Evolutionary conservation across 2,888 invertebrate genomes (phyloP), one percentile per base, ranked within the genome.

Genomic region (Congeria kusceri): DNA sequence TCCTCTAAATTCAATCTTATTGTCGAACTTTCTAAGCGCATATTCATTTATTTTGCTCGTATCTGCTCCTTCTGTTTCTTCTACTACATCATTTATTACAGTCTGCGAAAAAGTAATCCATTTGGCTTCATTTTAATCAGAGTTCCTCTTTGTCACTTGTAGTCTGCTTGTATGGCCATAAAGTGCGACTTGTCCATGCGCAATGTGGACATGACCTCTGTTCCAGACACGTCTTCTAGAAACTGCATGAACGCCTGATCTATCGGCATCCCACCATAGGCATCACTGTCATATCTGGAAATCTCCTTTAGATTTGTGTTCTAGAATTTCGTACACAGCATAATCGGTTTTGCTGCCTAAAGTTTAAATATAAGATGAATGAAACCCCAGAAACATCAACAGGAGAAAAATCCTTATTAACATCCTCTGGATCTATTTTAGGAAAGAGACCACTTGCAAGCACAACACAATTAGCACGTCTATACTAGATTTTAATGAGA

Each of bases 141-240:
- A 68, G 13, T n/a, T 39, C 18, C 68, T 39, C 46, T 68, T 68
- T 29, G 44, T 68, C n/a, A 46, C 46, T 25, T 68, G 58, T 44
- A 68, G 3, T 27, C 58, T 11, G 18, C n/a, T 20, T 27, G 58
- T 27, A 68, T 20, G 4, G 20, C 44, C 27, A 44, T 39, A n/a
- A n/a, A 15, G 46, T 13, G 3, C 11, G 3, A n/a, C n/a, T n/a
- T n/a, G n/a, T n/a, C n/a, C n/a, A n/a, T n/a, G n/a, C n/a, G n/a
- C n/a, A n/a, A n/a, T n/a, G n/a, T n/a, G n/a, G n/a, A n/a, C 2
- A 63, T 46, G 15, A 63, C 44, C 1, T 63, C 46, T 44, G 23
- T 5, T 39, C 63, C 65, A 49, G 29, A 47, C 2, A 65, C 20
- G 13, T 53, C 53, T 65, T 47, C 47, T 3, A 65, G 20, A 25